Evolutionary conservation across 1,140 invertebrate species (phyloP).

Genomic region (Apis laboriosa): DNA sequence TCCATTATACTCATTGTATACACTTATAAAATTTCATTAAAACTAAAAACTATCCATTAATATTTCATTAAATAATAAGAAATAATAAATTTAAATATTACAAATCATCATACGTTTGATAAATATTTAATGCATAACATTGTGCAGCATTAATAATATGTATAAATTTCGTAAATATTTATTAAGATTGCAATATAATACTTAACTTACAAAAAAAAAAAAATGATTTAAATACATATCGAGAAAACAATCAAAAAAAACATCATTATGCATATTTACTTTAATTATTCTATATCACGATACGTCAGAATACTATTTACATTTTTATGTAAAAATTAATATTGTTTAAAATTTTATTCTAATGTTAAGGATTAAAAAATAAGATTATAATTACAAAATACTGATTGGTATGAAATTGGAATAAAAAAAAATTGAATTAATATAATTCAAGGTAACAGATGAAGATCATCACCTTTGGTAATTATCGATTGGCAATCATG

Average conservation of each 20-base stretch:
- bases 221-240: background rate
- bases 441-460: background rate
- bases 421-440: background rate
- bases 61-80: too few relatives aligned
- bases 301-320: background rate
- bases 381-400: background rate
- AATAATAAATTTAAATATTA: too few relatives aligned
- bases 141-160: constrained; percentile 7
- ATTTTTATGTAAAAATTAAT: background rate
- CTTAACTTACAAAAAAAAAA: background rate
- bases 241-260: constrained; percentile 20
- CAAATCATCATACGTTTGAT: too few relatives aligned
- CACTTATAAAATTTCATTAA: too few relatives aligned
- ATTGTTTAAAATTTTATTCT: too few relatives aligned
- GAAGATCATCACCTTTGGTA: constrained; percentile 19
- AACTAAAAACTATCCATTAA: too few relatives aligned
- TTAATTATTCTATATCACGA: background rate
- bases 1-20: too few relatives aligned
- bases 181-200: background rate
- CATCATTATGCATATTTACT: constrained; percentile 36
- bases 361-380: background rate
- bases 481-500: constrained; percentile 34
- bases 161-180: constrained; percentile 1
- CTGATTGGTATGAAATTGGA: too few relatives aligned
- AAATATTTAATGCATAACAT: background rate